Evolutionary conservation across 2,888 invertebrate genomes (phyloP), one percentile per base, ranked within the genome.

Genomic region (Scaptomyza polygonia): DNA sequence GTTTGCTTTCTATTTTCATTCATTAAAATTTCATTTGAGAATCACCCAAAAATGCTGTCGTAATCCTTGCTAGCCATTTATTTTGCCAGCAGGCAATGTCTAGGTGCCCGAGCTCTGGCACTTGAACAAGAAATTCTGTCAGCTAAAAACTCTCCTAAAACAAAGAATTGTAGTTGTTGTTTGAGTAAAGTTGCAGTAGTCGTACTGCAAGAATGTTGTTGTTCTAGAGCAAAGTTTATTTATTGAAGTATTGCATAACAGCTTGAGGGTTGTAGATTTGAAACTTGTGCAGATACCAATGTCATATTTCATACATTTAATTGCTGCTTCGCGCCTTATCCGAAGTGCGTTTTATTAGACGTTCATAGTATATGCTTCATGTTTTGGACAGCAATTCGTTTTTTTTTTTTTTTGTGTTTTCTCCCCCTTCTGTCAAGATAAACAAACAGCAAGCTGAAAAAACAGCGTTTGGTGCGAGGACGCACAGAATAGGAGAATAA

Each of bases 11-110:
- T 76, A 49, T 66, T 76, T 72, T 73, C 59, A 66, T 73, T 77
- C 86, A 88, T 84, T 84, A 88, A 88, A 84, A 80, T 80, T 83
- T 88, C 78, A 84, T 88, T 88, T 76, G 80, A 57, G 83, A 88
- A 88, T 88, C 86, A 86, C 67, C 71, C 71, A 70, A 82, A 39
- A 82, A 83, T 79, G 84, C 88, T 86, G 79, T 66, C 75, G 69
- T 79, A 78, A 73, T 80, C 78, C 78, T 67, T 69, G 69, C 75
- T 69, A 68, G 68, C 67, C 77, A 72, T 75, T 81, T 85, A 61
- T 72, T 62, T 52, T 53, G 47, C 57, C 53, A 67, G 47, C 72
- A 40, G 9, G 36, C 67, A 55, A 58, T 58, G 51, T 77, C 49
- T 58, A 67, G 39, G 14, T 55, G 9, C 25, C 39, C 18, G 16